Percentiles rank a stretch among this genome's conserved stretches.
These are phyloP conservation scores for Vanessa atalanta DNA, from an alignment of 1,140 invertebrate species.

Conservation along the genomic window DNA sequence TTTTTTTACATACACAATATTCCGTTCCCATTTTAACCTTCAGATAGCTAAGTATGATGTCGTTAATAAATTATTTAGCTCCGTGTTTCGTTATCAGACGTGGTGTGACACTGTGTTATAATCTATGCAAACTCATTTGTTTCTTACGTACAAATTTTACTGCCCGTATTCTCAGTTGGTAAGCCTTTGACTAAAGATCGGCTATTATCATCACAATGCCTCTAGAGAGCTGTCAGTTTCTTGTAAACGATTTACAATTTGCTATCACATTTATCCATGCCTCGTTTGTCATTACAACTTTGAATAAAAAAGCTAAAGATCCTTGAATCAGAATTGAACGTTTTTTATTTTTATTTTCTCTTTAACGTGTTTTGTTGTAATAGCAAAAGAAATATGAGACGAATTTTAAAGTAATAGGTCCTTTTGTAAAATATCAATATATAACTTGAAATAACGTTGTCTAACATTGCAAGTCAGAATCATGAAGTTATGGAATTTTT, in stretches of 20 bases:
- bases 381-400: too few species aligned
- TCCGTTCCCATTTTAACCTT: neutral
- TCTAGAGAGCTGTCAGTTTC: constrained; percentile 35
- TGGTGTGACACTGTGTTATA: constrained; percentile 6
- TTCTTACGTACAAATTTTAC: neutral
- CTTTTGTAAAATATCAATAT: neutral
- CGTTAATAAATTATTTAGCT: constrained; percentile 5
- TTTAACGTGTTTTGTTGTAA: too few species aligned
- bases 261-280: constrained; percentile 38
- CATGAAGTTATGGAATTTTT: too few species aligned
- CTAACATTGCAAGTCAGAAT: too few species aligned
- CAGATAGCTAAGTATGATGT: neutral
- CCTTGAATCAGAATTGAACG: neutral
- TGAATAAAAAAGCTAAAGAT: neutral
- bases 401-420: too few species aligned
- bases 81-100: constrained; percentile 6
- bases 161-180: constrained; percentile 7
- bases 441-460: neutral
- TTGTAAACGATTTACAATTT: constrained; percentile 41
- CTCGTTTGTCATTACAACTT: constrained; percentile 23
- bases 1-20: neutral
- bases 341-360: too few species aligned
- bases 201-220: constrained; percentile 45
- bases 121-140: neutral
- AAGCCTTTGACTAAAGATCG: constrained; percentile 13